Base-by-base conservation (phyloP, 1,140 invertebrate genomes). In the Aphis gossypii region DNA sequence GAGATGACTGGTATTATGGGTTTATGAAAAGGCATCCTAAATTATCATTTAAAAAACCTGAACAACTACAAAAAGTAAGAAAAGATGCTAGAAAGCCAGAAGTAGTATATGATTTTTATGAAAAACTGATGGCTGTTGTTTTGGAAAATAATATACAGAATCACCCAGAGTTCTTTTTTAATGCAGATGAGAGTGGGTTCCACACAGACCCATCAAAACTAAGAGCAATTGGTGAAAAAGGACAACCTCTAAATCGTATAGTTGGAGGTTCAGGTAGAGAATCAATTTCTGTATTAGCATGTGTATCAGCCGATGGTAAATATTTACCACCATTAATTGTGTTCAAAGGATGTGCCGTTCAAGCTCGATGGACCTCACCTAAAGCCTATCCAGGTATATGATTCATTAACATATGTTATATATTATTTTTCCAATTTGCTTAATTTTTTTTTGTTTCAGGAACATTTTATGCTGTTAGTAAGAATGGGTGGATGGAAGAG, bases 31-130 rank as follows among this genome's bases (percentile, higher is more conserved):
- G n/a, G 18, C 94, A 95, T 83, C 68, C 93, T 90, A 92, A 94
- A 82, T 92, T 95, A 9, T 95, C 94, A 6, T 93, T 95, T 25
- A 95, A 95, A 94, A 95, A 95, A 94, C 95, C 95, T 51, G 94
- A n/a, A n/a, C n/a, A 87, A 38, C 60, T 94, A 60, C 90, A 94
- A 93, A 94, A 94, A 54, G 51, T 87, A 30, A n/a, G 38, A 76
- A 90, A 54, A 91, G 56, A 91, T n/a, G 23, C 83, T 82, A 54
- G 93, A n/a, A 68, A 94, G 30, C 93, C 93, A 44, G 38, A 90
- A 41, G 68, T 94, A 46, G 60, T 90, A 23, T 94, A 91, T 35
- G 76, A 90, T 54, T 90, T 90, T 56, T 90, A 90, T 56, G 35
- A 83, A 35, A 83, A 83, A 83, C 38, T 83, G 38, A n/a, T 35